Evolutionary conservation across 2,888 invertebrate genomes (phyloP).

Genomic region (Philereme vetulata): DNA sequence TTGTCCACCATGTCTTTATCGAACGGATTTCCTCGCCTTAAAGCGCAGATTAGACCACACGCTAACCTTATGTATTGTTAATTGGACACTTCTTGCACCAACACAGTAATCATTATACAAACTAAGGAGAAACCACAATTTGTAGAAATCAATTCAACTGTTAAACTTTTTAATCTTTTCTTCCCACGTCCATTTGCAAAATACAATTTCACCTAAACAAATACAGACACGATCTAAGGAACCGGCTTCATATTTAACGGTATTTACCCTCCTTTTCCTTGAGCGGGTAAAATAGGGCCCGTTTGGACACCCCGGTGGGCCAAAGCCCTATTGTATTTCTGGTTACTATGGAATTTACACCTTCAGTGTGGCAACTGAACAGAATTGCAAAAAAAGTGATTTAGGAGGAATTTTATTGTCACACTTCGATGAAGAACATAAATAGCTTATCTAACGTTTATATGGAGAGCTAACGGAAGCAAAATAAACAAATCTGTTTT

Average conservation of each 20-base stretch:
- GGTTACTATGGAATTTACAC: conserved; percentile 73
- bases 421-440: conserved; percentile 1
- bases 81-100: conserved; percentile 23
- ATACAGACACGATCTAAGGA: conserved; percentile 59
- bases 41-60: conserved; percentile 15
- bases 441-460: conserved; percentile 8
- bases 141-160: conserved; percentile 59
- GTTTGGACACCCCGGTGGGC: conserved; percentile 55
- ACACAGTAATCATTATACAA: conserved; percentile 43
- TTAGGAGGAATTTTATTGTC: conserved; percentile 42
- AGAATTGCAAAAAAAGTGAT: conserved; percentile 47
- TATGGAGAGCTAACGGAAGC: conserved; percentile 1
- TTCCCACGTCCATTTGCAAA: conserved; percentile 66
- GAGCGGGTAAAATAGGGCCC: conserved; percentile 49
- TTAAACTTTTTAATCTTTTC: conserved; percentile 52
- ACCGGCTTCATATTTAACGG: conserved; percentile 64
- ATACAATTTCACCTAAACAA: conserved; percentile 72
- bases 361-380: conserved; percentile 54
- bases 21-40: background rate
- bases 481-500: background rate
- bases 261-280: conserved; percentile 36
- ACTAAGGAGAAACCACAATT: conserved; percentile 63
- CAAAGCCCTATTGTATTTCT: conserved; percentile 56
- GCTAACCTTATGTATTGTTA: conserved; percentile 30
- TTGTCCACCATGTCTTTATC: background rate